phyloP scores from a whole-genome alignment of 2,113 vertebrate species.

The Engystomops pustulosus region DNA sequence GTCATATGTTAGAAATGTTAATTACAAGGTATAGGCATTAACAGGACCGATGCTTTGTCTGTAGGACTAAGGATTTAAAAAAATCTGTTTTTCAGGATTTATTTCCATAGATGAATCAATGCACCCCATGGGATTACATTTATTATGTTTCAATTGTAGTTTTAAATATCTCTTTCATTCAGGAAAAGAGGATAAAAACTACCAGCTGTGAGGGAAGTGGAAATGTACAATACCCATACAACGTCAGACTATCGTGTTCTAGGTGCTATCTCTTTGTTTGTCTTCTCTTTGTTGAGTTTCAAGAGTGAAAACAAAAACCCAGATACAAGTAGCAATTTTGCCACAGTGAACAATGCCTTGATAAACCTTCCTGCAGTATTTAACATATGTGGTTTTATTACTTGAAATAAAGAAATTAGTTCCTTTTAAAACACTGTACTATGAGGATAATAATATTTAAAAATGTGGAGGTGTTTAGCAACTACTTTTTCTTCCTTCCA shows the following conservation, averaged over 20 bases:
- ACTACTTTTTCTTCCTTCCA: too few species aligned
- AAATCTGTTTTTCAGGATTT: not conserved
- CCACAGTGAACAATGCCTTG: not conserved
- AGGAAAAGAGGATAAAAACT: conserved; percentile 14
- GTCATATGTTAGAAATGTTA: not conserved
- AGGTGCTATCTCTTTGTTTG: conserved; percentile 20
- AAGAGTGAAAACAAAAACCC: conserved; percentile 4
- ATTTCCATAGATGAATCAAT: conserved; percentile 17
- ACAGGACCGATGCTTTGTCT: conserved; percentile 2
- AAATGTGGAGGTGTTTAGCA: too few species aligned
- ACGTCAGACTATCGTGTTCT: conserved; percentile 3
- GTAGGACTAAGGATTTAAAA: conserved; percentile 1
- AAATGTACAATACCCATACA: not conserved
- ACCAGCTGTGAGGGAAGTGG: conserved; percentile 15
- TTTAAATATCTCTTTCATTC: conserved; percentile 35
- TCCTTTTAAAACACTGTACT: not conserved
- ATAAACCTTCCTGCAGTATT: not conserved
- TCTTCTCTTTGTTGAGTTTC: conserved; percentile 4
- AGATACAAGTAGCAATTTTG: conserved; percentile 3
- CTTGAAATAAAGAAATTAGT: not conserved
- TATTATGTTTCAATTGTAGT: conserved; percentile 33
- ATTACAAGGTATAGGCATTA: conserved; percentile 11
- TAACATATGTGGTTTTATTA: not conserved
- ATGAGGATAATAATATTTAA: not conserved
- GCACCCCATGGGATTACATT: not conserved